Base-by-base conservation (phyloP, 2,888 invertebrate species). In the Athrips mouffetella region DNA sequence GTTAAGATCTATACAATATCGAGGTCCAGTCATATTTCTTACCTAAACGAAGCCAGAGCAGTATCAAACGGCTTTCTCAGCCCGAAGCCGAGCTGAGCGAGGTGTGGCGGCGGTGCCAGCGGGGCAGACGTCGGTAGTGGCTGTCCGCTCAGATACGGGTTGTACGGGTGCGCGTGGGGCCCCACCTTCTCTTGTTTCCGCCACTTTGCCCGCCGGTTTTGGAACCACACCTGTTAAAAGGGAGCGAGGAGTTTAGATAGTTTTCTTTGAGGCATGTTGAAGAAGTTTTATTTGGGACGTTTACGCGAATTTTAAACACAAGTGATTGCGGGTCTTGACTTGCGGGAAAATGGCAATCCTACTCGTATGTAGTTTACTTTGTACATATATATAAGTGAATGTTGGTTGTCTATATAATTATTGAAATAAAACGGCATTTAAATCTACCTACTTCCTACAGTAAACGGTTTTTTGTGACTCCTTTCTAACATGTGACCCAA, bases 181-280 rank as follows among this genome's bases (percentile, higher is more conserved):
- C 96, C 96, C 54, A 96, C 96, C 89, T 96, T 96, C 80, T 96
- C 96, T 70, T 96, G 96, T 71, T 97, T 97, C 25, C 97, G 91
- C 96, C 96, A 97, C 81, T 97, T 97, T 46, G 97, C 96, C 11
- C 96, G 91, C 21, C 96, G 91, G 79, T 97, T 97, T 91, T 97
- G 96, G 82, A 96, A 97, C 96, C 96, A 97, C 13, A 97, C 96
- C 96, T 96, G 18, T n/a, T n/a, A n/a, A n/a, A n/a, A n/a, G n/a
- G n/a, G n/a, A n/a, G n/a, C n/a, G n/a, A n/a, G n/a, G n/a, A n/a
- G n/a, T n/a, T n/a, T n/a, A n/a, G n/a, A n/a, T n/a, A n/a, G n/a
- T n/a, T n/a, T n/a, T n/a, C n/a, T n/a, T n/a, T n/a, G n/a, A n/a
- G n/a, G n/a, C n/a, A n/a, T n/a, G n/a, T 13, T 40, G 25, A 42